Base-by-base conservation (phyloP, 2,888 invertebrate genomes). In the Dione juno region DNA sequence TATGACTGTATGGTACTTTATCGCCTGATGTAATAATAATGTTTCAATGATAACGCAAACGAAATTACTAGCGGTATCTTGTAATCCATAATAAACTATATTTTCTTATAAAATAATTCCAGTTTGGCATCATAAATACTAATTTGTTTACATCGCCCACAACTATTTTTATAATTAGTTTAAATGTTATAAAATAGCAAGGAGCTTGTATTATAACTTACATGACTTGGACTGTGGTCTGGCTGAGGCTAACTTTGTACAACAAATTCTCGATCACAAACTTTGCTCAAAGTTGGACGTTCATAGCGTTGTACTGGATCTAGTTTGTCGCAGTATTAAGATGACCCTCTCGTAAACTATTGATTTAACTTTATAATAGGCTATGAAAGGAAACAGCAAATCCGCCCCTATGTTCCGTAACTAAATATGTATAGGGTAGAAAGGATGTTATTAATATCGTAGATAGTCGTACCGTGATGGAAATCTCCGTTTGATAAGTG, bases 201-300 rank as follows among this genome's bases (percentile, higher is more conserved):
- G 41, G 53, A 71, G 66, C 50, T 74, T 66, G 21, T 50, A 54
- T 54, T 58, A 66, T 69, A 71, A 66, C 61, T 69, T 66, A 69
- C 67, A 53, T 41, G 37, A 21, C 48, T 61, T 14, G 69, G 53
- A 48, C 45, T 41, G 67, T 37, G 71, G 71, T 57, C 48, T 61
- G 59, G 65, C 45, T 50, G 50, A 54, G 48, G 43, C 69, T 67
- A 74, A 74, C 71, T 74, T 66, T 45, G 54, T 19, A 61, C 57
- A 72, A 58, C 74, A 73, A 71, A 75, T 73, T 73, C 68, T 69
- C 72, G 70, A 61, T 52, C 54, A 57, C 41, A 69, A 76, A 75
- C 67, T 74, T 72, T 21, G 61, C 54, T 66, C 52, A 35, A 72
- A 65, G 35, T 70, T 58, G 68, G 65, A 61, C 71, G 65, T 71